Evolutionary conservation across 2,113 vertebrate species (phyloP).

Genomic region (Ploceus nigricollis): DNA sequence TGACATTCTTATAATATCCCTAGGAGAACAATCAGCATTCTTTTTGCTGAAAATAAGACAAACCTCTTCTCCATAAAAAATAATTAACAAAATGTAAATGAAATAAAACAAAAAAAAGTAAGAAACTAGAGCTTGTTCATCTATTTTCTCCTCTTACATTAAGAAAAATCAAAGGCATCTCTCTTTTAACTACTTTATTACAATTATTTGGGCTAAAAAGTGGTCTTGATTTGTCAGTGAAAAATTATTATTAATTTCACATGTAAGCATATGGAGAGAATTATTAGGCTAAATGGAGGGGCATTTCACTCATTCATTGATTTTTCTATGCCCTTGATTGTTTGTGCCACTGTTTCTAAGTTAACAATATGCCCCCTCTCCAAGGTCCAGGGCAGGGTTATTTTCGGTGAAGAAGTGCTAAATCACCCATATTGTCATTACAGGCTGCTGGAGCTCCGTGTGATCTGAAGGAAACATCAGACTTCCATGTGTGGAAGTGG

Average conservation of each 20-base stretch:
- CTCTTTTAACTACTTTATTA: background rate
- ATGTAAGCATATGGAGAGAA: background rate
- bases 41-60: slow-evolving; percentile 42
- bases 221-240: background rate
- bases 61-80: background rate
- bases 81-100: background rate
- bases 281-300: background rate
- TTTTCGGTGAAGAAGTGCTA: background rate
- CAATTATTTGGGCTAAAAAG: background rate
- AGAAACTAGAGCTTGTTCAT: background rate
- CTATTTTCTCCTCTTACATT: background rate
- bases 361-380: background rate
- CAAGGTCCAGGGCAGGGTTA: background rate
- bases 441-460: background rate
- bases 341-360: background rate
- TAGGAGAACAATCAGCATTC: slow-evolving; percentile 45
- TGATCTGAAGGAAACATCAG: background rate
- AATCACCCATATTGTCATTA: background rate
- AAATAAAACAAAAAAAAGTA: background rate
- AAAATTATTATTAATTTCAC: background rate
- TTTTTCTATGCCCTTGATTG: background rate
- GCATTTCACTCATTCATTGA: background rate
- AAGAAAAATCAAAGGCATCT: background rate
- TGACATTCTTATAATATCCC: slow-evolving; percentile 33
- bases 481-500: background rate